Conservation (phyloP, 2,797 vertebrate genomes). For the Melanotaenia maccullochi region DNA sequence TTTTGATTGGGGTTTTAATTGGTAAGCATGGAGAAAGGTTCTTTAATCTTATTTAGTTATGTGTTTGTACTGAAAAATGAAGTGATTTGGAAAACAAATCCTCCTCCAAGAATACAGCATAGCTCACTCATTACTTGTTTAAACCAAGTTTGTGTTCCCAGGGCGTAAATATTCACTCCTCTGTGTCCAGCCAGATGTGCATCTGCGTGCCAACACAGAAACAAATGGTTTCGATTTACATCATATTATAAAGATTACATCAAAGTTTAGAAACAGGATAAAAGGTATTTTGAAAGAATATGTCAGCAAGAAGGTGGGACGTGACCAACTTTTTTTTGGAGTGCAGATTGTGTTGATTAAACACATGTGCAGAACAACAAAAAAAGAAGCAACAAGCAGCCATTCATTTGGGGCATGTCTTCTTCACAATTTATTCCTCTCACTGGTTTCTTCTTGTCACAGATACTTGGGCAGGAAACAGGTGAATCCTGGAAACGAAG, state of each 20-base stretch:
- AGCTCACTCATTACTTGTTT: neutral
- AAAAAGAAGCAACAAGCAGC: neutral
- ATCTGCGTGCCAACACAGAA: conserved; percentile 1
- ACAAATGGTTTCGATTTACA: conserved; percentile 13
- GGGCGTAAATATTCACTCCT: neutral
- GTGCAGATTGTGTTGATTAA: neutral
- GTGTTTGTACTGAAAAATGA: neutral
- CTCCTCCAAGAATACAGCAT: no score
- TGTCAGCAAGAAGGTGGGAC: neutral
- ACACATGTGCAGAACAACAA: conserved; percentile 29
- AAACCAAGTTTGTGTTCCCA: neutral
- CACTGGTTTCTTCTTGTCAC: conserved; percentile 13
- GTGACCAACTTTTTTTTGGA: neutral
- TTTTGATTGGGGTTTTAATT: neutral
- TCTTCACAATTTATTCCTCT: neutral
- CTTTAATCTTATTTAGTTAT: neutral
- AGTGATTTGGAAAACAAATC: no score
- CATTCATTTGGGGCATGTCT: neutral
- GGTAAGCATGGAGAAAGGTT: neutral
- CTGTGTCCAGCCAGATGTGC: neutral
- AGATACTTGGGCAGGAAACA: conserved; percentile 97
- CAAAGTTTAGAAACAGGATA: neutral
- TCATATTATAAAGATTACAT: neutral
- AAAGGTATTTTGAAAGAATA: conserved; percentile 4
- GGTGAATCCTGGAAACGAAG: conserved; percentile 89